These are phyloP conservation scores for Zele albiditarsus DNA, from an alignment of 2,888 invertebrate genomes.

Conservation along the genomic window DNA sequence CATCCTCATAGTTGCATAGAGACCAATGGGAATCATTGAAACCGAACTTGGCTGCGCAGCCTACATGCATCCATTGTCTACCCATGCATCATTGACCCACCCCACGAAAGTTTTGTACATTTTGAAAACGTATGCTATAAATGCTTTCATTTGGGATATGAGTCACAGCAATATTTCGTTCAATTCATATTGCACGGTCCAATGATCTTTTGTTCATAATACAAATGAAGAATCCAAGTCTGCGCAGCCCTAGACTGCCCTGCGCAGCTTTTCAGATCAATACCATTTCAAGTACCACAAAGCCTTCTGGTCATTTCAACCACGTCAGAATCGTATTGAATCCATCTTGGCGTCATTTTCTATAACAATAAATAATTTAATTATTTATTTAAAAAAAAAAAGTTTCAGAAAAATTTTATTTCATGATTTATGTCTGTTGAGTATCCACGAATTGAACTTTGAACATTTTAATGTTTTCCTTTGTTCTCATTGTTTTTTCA, in stretches of 20 bases:
- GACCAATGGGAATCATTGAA: slow-evolving; percentile 65
- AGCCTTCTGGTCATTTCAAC: slow-evolving; percentile 13
- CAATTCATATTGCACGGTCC: slow-evolving; percentile 57
- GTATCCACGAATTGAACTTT: neutral
- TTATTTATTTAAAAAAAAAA: slow-evolving; percentile 37
- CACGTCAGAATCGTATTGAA: slow-evolving; percentile 8
- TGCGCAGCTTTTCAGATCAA: slow-evolving; percentile 43
- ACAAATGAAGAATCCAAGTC: slow-evolving; percentile 32
- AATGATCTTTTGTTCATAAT: slow-evolving; percentile 43
- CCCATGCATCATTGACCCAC: slow-evolving; percentile 33
- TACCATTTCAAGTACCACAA: slow-evolving; percentile 43
- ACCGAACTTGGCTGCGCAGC: slow-evolving; percentile 67
- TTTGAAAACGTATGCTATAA: slow-evolving; percentile 58
- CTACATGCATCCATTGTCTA: slow-evolving; percentile 55
- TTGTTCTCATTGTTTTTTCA: slow-evolving; percentile 51
- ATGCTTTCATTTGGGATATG: slow-evolving; percentile 63
- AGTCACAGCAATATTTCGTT: slow-evolving; percentile 66
- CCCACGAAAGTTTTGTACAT: slow-evolving; percentile 20
- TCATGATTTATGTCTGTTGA: neutral
- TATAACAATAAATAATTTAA: slow-evolving; percentile 23
- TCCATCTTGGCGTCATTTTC: neutral
- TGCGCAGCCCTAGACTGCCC: slow-evolving; percentile 28
- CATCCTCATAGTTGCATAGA: slow-evolving; percentile 58
- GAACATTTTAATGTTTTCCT: slow-evolving; percentile 12
- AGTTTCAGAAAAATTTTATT: slow-evolving; percentile 24